Conservation (phyloP, 2,113 vertebrate species). For the Smithornis capensis region DNA sequence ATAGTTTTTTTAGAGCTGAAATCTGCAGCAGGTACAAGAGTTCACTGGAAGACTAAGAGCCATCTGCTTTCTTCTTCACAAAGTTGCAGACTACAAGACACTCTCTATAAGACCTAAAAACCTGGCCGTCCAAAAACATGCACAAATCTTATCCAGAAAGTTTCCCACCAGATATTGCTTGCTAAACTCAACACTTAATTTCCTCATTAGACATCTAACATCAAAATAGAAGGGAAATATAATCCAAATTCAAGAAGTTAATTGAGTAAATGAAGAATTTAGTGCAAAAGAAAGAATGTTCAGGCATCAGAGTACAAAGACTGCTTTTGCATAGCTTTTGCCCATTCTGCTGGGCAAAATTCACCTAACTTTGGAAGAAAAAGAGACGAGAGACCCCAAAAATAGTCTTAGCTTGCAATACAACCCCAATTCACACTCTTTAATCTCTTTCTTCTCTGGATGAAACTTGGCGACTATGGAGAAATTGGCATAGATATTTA, state of each 20-base stretch:
- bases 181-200: background rate
- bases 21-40: background rate
- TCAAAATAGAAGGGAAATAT: background rate
- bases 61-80: background rate
- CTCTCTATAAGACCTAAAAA: background rate
- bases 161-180: background rate
- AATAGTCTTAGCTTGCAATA: background rate
- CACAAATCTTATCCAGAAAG: background rate
- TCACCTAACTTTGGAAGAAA: background rate
- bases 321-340: background rate
- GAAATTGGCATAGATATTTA: background rate
- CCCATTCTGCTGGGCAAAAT: background rate
- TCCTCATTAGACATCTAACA: background rate
- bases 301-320: background rate
- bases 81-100: background rate
- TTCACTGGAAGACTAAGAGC: background rate
- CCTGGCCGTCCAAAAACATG: background rate
- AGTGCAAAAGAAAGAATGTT: background rate
- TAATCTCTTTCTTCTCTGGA: background rate
- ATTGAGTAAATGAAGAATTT: background rate
- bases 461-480: background rate
- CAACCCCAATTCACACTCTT: background rate
- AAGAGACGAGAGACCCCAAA: background rate
- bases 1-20: background rate
- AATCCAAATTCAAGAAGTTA: background rate